Conservation (phyloP, 2,888 invertebrate genomes). For the Melipona bicolor region DNA sequence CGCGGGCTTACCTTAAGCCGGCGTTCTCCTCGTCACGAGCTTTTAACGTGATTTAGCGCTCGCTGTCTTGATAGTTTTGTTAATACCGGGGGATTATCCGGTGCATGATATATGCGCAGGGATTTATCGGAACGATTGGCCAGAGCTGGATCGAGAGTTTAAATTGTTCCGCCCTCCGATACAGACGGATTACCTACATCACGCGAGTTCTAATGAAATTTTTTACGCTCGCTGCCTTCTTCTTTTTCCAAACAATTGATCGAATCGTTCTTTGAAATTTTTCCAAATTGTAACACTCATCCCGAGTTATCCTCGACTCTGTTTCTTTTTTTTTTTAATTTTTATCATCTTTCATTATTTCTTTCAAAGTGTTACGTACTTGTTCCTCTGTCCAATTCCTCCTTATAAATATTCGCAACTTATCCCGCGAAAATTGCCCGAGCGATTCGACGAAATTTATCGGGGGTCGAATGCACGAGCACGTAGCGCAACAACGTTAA, state of each 20-base stretch:
- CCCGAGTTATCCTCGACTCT: too few species aligned
- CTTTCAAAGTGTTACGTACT: too few species aligned
- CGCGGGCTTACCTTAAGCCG: neutral
- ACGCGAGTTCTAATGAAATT: too few species aligned
- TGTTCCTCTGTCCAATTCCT: too few species aligned
- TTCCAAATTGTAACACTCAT: too few species aligned
- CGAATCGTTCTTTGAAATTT: too few species aligned
- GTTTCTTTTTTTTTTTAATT: too few species aligned
- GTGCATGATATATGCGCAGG: neutral
- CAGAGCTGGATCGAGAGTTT: neutral
- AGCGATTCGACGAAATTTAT: neutral
- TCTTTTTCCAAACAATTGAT: too few species aligned
- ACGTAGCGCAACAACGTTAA: neutral
- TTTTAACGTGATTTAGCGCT: neutral
- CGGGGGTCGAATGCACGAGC: neutral
- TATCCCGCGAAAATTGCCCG: neutral
- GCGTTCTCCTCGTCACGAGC: neutral
- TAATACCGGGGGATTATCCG: constrained; percentile 6
- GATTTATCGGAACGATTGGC: neutral
- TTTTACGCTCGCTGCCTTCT: too few species aligned
- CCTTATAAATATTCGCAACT: neutral
- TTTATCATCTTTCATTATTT: too few species aligned
- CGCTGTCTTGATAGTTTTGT: neutral
- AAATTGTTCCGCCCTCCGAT: neutral
- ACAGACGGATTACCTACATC: neutral